Evolutionary conservation across 30 jellyfish, hydroid and myxozoan species (phyloP), one percentile per base, ranked within the genome.

Genomic region (Aurelia sp.): DNA sequence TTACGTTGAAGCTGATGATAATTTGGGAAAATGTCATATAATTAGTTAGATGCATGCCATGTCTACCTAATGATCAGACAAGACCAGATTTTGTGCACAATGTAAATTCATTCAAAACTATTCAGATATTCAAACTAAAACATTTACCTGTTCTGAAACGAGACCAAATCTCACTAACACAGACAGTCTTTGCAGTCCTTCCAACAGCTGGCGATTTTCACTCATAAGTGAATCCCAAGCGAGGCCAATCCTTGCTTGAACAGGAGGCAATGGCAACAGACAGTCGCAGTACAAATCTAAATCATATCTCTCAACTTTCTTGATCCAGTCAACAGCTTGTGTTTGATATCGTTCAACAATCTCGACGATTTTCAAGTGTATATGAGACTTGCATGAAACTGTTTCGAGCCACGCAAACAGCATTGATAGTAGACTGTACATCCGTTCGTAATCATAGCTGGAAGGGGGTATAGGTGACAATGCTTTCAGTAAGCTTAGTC

Each of bases 211-310:
- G 27, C 97, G 82, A 41, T 73, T 94, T 35, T 78, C 88, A 60
- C 98, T 93, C 90, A 93, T 81, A 9, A 93, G 88, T 64, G 94
- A 73, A 22, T 90, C 84, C 97, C 97, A 93, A 21, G 97, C 97
- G 82, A 81, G 95, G 64, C 98, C 98, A 33, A 93, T 93, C 40
- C 97, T 80, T 6, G 98, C 98, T 80, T 88, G 82, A 24, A 81
- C 82, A 40, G 98, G 97, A 48, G 97, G 97, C 72, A 70, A 58
- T 24, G 98, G 98, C 59, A 93, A 72, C 77, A 93, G 67, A 63
- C 98, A 93, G 82, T 82, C 86, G 80, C 94, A 77, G 81, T 87
- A 93, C 63, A 93, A 60, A 55, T 93, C 90, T 21, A 78, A 55
- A 84, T 93, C 97, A 57, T 74, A 82, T 31, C 57, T 72, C 92